Evolutionary conservation across 92 coral and sea anemone genomes (phyloP).

Genomic region (Scolanthus callimorphus): DNA sequence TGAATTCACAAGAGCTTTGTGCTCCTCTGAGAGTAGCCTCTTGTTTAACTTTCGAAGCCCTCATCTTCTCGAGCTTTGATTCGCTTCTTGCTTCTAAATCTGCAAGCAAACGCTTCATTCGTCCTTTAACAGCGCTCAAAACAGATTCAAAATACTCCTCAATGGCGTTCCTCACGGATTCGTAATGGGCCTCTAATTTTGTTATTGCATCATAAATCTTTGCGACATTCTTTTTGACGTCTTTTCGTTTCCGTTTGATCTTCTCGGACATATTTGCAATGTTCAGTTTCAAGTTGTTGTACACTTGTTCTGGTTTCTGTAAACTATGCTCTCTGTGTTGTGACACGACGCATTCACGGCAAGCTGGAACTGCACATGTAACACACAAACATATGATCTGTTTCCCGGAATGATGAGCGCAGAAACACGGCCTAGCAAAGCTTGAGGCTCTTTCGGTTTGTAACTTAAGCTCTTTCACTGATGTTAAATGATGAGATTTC

Average conservation of each 20-base stretch:
- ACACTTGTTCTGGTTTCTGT: conserved; percentile 20
- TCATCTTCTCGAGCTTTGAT: conserved; percentile 39
- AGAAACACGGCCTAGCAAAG: conserved; percentile 38
- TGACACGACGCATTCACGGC: conserved; percentile 41
- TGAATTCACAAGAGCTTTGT: conserved; percentile 45
- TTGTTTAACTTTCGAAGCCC: conserved; percentile 28
- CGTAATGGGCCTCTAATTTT: conserved; percentile 24
- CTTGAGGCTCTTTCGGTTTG: conserved; percentile 9
- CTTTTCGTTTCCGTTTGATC: conserved; percentile 33
- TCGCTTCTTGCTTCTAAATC: conserved; percentile 40
- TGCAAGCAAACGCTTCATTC: conserved; percentile 55
- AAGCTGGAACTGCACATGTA: conserved; percentile 38
- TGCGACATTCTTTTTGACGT: conserved; percentile 21
- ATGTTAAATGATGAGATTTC: conserved; percentile 34
- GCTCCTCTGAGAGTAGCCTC: conserved; percentile 32
- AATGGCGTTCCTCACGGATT: conserved; percentile 26
- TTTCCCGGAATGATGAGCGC: conserved; percentile 36
- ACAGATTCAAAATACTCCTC: conserved; percentile 61
- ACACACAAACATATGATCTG: conserved; percentile 47
- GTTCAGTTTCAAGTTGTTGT: conserved; percentile 36
- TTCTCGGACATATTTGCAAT: conserved; percentile 45
- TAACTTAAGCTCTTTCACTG: conserved; percentile 47
- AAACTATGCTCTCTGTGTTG: conserved; percentile 40
- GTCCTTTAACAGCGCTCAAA: conserved; percentile 42
- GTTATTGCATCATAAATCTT: conserved; percentile 30